Percentiles rank a stretch among this genome's conserved stretches.
Evolutionary conservation across 1,140 invertebrate species (phyloP).

Genomic region (Bombus ignitus): DNA sequence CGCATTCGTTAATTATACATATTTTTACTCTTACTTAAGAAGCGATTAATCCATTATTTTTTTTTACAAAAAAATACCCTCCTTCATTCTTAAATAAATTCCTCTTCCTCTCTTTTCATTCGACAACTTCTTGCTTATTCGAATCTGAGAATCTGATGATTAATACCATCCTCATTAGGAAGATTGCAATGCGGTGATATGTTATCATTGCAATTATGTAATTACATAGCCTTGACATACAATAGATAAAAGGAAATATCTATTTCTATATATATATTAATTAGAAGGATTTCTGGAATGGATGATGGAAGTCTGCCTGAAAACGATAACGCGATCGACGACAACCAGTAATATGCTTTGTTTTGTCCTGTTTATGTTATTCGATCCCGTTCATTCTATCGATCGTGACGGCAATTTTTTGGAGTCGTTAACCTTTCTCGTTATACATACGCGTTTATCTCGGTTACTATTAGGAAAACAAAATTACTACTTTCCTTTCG

Average conservation of each 20-base stretch:
- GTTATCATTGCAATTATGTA: background rate
- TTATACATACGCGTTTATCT: too few relatives aligned
- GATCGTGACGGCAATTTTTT: background rate
- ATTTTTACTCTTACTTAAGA: background rate
- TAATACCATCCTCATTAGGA: background rate
- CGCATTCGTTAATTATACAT: background rate
- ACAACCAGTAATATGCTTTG: background rate
- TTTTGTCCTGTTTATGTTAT: background rate
- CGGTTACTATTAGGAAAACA: background rate
- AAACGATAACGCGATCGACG: background rate
- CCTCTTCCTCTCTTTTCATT: background rate
- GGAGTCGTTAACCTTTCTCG: slow-evolving; percentile 8
- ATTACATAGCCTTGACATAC: background rate
- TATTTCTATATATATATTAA: background rate
- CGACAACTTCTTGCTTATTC: background rate
- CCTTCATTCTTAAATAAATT: background rate
- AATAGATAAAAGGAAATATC: background rate
- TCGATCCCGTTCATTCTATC: background rate
- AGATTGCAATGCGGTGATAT: background rate
- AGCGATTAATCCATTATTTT: background rate
- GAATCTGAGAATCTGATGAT: background rate
- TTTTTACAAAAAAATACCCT: background rate
- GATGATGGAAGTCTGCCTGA: background rate
- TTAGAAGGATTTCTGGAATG: background rate
- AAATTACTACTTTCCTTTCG: background rate